Evolutionary conservation across 2,797 vertebrate species (phyloP).

Genomic region (Serranus cabrilla): DNA sequence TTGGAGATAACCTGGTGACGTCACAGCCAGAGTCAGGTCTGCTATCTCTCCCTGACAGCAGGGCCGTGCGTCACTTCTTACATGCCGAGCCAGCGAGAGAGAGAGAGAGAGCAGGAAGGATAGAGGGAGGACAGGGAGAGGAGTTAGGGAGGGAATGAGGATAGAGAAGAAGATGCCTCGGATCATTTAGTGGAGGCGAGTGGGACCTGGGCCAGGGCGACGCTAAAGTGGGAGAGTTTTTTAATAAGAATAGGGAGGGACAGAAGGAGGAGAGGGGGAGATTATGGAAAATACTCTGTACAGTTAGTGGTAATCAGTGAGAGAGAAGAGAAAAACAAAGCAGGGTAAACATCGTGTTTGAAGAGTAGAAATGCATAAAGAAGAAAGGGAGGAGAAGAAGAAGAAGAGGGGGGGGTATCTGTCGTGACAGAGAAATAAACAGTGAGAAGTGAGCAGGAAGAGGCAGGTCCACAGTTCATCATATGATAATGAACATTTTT

Average conservation of each 20-base stretch:
- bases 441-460: slow-evolving; percentile 23
- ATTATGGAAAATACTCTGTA: slow-evolving; percentile 43
- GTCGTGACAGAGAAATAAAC: slow-evolving; percentile 27
- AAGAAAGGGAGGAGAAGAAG: slow-evolving; percentile 15
- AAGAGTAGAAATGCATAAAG: slow-evolving; percentile 18
- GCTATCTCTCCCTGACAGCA: slow-evolving; percentile 71
- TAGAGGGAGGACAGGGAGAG: slow-evolving; percentile 22
- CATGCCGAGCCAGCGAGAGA: slow-evolving; percentile 46
- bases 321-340: slow-evolving; percentile 22
- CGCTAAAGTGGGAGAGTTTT: slow-evolving; percentile 53
- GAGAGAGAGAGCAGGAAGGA: slow-evolving; percentile 19
- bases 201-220: slow-evolving; percentile 60
- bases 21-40: slow-evolving; percentile 66
- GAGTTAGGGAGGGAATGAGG: slow-evolving; percentile 22
- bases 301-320: slow-evolving; percentile 44
- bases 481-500: slow-evolving; percentile 56
- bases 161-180: slow-evolving; percentile 55
- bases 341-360: slow-evolving; percentile 21
- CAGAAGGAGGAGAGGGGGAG: slow-evolving; percentile 19
- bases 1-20: slow-evolving; percentile 71
- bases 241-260: slow-evolving; percentile 62
- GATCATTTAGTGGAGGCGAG: slow-evolving; percentile 55
- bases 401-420: background rate
- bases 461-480: slow-evolving; percentile 42
- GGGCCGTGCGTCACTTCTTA: slow-evolving; percentile 68